A percentile compares a stretch with the other conserved stretches of the same genome.
Conservation (phyloP, 1,140 invertebrate genomes). For the Catajapyx aquilonaris region DNA sequence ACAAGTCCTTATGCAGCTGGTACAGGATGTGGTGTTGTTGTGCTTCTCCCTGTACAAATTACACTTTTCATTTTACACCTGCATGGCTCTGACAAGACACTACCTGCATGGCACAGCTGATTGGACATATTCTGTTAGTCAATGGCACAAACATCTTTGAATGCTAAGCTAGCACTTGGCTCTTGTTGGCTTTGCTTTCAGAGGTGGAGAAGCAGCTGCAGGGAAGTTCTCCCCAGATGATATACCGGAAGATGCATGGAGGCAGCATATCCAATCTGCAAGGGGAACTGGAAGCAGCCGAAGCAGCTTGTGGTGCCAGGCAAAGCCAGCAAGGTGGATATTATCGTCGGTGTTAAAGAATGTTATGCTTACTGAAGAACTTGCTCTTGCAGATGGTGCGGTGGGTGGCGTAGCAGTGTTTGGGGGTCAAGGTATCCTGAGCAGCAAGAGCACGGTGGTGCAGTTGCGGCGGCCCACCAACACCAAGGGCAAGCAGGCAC, state of each 20-base stretch:
- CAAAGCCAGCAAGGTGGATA: too few relatives aligned
- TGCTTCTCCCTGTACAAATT: too few relatives aligned
- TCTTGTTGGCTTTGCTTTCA: slow-evolving; percentile 22
- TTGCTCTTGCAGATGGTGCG: background rate
- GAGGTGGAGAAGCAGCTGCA: slow-evolving; percentile 75
- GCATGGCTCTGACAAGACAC: too few relatives aligned
- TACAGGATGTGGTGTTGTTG: too few relatives aligned
- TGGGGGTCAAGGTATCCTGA: slow-evolving; percentile 8
- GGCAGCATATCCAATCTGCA: slow-evolving; percentile 39
- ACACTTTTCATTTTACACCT: too few relatives aligned
- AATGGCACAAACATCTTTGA: too few relatives aligned
- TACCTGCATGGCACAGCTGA: too few relatives aligned
- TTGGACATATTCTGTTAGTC: too few relatives aligned
- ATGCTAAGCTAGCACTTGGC: too few relatives aligned
- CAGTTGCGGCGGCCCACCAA: slow-evolving; percentile 70
- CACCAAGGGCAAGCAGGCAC: slow-evolving; percentile 78
- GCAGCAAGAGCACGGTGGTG: slow-evolving; percentile 36
- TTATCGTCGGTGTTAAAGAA: background rate
- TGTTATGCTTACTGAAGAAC: slow-evolving; percentile 1
- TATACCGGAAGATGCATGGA: slow-evolving; percentile 41
- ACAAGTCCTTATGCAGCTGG: too few relatives aligned
- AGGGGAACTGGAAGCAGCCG: background rate
- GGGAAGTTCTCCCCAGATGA: slow-evolving; percentile 37
- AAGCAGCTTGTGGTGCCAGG: too few relatives aligned
- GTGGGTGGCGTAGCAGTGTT: background rate